These are phyloP conservation scores for Caranx ignobilis DNA, from an alignment of 2,113 vertebrate species.

Conservation along the genomic window DNA sequence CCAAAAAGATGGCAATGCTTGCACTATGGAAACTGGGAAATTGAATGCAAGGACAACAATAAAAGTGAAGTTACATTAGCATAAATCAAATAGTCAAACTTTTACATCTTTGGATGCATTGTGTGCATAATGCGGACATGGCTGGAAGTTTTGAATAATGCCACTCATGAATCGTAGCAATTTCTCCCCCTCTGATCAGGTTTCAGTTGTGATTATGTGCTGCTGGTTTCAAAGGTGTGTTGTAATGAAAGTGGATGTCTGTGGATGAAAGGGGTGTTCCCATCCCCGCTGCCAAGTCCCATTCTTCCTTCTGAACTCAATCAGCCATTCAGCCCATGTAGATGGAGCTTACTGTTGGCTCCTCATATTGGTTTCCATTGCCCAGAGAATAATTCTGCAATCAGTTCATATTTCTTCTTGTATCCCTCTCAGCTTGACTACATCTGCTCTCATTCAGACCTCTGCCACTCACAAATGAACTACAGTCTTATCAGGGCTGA, in stretches of 20 bases:
- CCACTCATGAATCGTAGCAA: slow-evolving; percentile 35
- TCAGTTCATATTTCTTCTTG: slow-evolving; percentile 75
- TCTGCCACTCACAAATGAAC: slow-evolving; percentile 60
- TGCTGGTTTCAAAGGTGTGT: slow-evolving; percentile 70
- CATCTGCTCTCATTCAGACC: slow-evolving; percentile 62
- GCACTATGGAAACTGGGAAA: slow-evolving; percentile 42
- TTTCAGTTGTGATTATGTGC: slow-evolving; percentile 65
- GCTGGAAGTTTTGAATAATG: slow-evolving; percentile 55
- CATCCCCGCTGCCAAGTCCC: slow-evolving; percentile 62
- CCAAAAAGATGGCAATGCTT: slow-evolving; percentile 37
- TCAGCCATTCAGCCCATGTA: slow-evolving; percentile 71
- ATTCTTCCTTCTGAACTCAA: slow-evolving; percentile 69
- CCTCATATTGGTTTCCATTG: slow-evolving; percentile 76
- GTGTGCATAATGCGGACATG: slow-evolving; percentile 27
- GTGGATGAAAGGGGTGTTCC: slow-evolving; percentile 72
- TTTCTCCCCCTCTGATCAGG: slow-evolving; percentile 52
- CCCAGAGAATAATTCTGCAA: slow-evolving; percentile 78
- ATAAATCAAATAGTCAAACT: slow-evolving; percentile 72
- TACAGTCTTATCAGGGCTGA: slow-evolving; percentile 47
- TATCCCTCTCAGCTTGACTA: slow-evolving; percentile 63
- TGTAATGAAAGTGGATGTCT: slow-evolving; percentile 75
- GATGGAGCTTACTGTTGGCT: slow-evolving; percentile 68
- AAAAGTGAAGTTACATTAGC: slow-evolving; percentile 62
- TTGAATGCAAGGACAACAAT: slow-evolving; percentile 55
- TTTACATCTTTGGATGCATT: slow-evolving; percentile 60